These are phyloP conservation scores for Trididemnum miniatum DNA, from an alignment of 23 tunicate genomes.

Conservation along the genomic window DNA sequence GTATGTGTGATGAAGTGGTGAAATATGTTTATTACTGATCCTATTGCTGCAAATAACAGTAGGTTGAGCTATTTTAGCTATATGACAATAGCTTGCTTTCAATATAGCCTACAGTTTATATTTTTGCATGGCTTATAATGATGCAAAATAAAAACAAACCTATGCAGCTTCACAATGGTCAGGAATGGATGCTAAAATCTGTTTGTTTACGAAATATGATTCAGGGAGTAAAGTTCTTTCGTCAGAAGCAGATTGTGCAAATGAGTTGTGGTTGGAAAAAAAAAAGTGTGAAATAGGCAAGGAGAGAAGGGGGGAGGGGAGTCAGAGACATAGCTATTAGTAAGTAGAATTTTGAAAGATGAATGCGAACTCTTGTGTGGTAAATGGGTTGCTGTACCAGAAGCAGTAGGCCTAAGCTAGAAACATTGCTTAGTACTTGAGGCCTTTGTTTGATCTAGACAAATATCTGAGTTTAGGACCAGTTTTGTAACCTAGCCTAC, in stretches of 20 bases:
- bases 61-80: background rate
- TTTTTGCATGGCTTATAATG: background rate
- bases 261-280: no score
- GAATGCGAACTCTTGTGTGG: background rate
- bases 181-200: no score
- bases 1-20: background rate
- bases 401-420: conserved; percentile 1
- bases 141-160: background rate
- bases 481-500: background rate
- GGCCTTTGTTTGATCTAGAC: no score
- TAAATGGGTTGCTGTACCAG: background rate
- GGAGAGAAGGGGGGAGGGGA: no score
- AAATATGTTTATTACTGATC: background rate
- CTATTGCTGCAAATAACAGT: background rate
- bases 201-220: no score
- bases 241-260: no score
- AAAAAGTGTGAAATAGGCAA: no score
- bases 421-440: background rate
- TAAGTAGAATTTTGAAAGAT: no score
- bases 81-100: background rate
- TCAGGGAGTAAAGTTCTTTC: no score
- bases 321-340: no score
- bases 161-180: no score
- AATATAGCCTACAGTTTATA: background rate
- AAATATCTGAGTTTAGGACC: background rate